A percentile compares a stretch with the other conserved stretches of the same genome.
These are phyloP conservation scores for Salpingus planirostris DNA, from an alignment of 2,888 invertebrate species.

Conservation along the genomic window DNA sequence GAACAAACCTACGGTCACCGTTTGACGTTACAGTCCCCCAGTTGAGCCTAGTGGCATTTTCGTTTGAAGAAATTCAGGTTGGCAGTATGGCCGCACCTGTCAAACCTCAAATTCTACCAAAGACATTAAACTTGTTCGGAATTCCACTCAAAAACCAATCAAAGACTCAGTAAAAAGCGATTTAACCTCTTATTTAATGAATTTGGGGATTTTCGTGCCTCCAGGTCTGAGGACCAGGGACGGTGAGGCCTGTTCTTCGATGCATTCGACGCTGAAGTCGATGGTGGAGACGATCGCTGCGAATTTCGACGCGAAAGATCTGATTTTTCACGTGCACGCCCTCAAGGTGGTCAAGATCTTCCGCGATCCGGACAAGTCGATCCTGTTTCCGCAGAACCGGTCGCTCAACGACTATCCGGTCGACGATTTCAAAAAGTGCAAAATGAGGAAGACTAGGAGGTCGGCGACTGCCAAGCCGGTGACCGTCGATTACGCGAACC, in stretches of 20 bases:
- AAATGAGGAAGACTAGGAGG: conserved; percentile 22
- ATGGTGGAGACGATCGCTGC: conserved; percentile 46
- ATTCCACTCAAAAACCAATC: no score
- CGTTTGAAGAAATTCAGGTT: no score
- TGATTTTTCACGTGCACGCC: conserved; percentile 51
- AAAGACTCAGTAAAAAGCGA: no score
- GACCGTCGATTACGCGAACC: conserved; percentile 30
- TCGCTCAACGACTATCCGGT: conserved; percentile 30
- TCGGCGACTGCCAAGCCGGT: conserved; percentile 30
- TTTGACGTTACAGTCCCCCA: no score
- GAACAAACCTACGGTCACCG: no score
- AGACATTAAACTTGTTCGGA: no score
- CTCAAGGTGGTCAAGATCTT: conserved; percentile 51
- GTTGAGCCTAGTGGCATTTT: no score
- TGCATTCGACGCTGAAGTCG: conserved; percentile 52
- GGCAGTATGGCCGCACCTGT: no score
- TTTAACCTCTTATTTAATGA: no score
- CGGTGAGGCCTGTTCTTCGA: conserved; percentile 52
- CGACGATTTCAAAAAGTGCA: conserved; percentile 31
- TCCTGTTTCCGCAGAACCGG: conserved; percentile 31
- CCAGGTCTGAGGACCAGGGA: no score
- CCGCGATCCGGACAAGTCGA: conserved; percentile 31
- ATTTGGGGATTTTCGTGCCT: no score
- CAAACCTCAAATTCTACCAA: no score
- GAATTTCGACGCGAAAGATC: conserved; percentile 45